phyloP scores from a whole-genome alignment of 2,888 invertebrate genomes.

The Ophion slaviceki region DNA sequence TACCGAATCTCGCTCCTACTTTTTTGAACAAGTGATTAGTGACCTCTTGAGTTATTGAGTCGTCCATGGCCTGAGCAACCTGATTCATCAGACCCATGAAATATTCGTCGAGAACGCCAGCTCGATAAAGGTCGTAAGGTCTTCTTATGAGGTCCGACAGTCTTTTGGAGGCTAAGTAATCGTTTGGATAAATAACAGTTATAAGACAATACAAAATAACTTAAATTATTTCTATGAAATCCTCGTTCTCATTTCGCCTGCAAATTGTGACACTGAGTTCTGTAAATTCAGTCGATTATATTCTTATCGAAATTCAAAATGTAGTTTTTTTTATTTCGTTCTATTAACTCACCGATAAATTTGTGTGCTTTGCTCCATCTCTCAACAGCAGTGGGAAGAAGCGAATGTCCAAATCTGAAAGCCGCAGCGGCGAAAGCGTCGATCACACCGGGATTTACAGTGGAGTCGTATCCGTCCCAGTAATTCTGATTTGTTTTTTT shows the following conservation, averaged over 20 bases:
- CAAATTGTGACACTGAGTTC: too few species aligned
- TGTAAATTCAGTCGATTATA: too few species aligned
- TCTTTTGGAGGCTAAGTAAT: slow-evolving; percentile 91
- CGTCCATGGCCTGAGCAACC: slow-evolving; percentile 97
- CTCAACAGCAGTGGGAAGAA: slow-evolving; percentile 95
- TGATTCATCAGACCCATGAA: slow-evolving; percentile 97
- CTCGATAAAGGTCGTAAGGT: slow-evolving; percentile 95
- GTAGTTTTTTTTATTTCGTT: not conserved
- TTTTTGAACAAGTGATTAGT: slow-evolving; percentile 97
- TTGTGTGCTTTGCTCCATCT: slow-evolving; percentile 98
- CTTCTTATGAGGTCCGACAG: slow-evolving; percentile 94
- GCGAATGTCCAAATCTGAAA: slow-evolving; percentile 95
- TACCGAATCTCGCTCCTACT: slow-evolving; percentile 91
- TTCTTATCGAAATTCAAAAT: not conserved
- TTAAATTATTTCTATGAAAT: too few species aligned
- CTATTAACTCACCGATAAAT: slow-evolving; percentile 90
- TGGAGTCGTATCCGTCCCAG: slow-evolving; percentile 93
- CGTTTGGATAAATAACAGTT: slow-evolving; percentile 15
- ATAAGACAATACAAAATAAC: not conserved
- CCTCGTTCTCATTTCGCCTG: too few species aligned
- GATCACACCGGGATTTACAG: slow-evolving; percentile 94
- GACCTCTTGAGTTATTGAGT: slow-evolving; percentile 93
- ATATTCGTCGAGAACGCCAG: slow-evolving; percentile 95
- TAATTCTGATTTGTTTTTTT: slow-evolving; percentile 85
- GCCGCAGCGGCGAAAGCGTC: slow-evolving; percentile 96